Evolutionary conservation across 2,888 invertebrate genomes (phyloP), one percentile per base, ranked within the genome.

Genomic region (Orthosia gracilis): DNA sequence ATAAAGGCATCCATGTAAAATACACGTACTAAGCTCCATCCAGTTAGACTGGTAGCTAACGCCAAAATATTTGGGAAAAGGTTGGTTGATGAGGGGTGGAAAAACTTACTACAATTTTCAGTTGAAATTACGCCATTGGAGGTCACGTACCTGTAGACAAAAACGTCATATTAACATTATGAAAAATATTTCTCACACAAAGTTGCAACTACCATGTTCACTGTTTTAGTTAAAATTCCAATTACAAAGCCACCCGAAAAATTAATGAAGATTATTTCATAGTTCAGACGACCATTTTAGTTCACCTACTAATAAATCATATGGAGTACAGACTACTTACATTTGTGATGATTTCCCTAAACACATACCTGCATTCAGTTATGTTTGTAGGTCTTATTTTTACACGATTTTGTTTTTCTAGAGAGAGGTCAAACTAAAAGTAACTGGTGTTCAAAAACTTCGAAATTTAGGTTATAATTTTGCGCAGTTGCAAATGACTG

Each of bases 341-440:
- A 62, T 69, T 76, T 61, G 40, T 26, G 47, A 9, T 82, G 78
- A 82, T 82, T 78, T 78, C 78, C 78, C 77, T 15, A 45, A 82
- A 58, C 61, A 66, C 65, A 0, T 55, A 69, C 76, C 69, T 69
- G 69, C n/a, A 54, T 76, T 57, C 47, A 49, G 55, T 49, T 55
- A 57, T 67, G 23, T 50, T 26, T 75, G 21, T 62, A 70, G 78
- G 78, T 71, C 15, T 47, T n/a, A 31, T 62, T 62, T 57, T 40
- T n/a, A 50, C 47, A 55, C 17, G 13, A 45, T 26, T 78, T 65
- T 67, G 58, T 63, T 62, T 47, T 31, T 26, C 7, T n/a, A 7
- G 0, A 3, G 2, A 13, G 1, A 71, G 47, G 52, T 54, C 62
- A 58, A 80, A 55, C 12, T n/a, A 9, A 47, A 73, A 31, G 26